Base-by-base conservation (phyloP, 2,888 invertebrate genomes). In the Neoitamus cyanurus region DNA sequence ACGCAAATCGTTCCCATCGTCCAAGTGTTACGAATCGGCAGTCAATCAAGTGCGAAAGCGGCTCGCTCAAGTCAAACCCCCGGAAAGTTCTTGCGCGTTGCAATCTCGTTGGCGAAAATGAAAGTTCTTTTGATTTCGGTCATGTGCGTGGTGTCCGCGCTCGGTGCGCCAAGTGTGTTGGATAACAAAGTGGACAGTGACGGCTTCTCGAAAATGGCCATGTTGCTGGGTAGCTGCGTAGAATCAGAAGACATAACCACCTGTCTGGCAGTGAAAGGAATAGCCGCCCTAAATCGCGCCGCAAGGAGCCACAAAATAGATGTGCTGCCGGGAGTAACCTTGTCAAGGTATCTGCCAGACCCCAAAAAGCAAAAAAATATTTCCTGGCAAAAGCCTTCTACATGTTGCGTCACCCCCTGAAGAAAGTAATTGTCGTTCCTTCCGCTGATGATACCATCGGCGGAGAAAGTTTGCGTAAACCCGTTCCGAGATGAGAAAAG, bases 261-360 rank as follows among this genome's bases (percentile, higher is more conserved):
- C 85, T 94, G 94, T 90, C 89, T 93, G 84, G 93, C 93, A 58
- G 92, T 94, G 77, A 94, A 93, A 90, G 92, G 93, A 42, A 92
- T 93, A 86, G 92, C 92, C 73, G 92, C 92, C 75, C 87, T 94
- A 84, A 92, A 93, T 87, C 92, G 93, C 84, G 93, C 93, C 0
- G 91, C 93, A 70, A 92, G 93, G 86, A 92, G 93, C 87, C 92
- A 91, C 87, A 92, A 92, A 88, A 91, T 95, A 85, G 92, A 93
- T 85, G 88, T 94, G 82, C 85, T 93, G 86, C 93, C 93, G 72
- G 94, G 94, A 85, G 90, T 94, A 84, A 91, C 92, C 85, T 92
- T 94, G 87, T 91, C 93, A 86, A 92, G 92, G 92, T 93, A 91
- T 89, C 89, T 58, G n/a, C 37, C 7, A 15, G 3, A 15, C 34